Conservation (phyloP, 2,797 vertebrate species). For the Tapirus indicus region DNA sequence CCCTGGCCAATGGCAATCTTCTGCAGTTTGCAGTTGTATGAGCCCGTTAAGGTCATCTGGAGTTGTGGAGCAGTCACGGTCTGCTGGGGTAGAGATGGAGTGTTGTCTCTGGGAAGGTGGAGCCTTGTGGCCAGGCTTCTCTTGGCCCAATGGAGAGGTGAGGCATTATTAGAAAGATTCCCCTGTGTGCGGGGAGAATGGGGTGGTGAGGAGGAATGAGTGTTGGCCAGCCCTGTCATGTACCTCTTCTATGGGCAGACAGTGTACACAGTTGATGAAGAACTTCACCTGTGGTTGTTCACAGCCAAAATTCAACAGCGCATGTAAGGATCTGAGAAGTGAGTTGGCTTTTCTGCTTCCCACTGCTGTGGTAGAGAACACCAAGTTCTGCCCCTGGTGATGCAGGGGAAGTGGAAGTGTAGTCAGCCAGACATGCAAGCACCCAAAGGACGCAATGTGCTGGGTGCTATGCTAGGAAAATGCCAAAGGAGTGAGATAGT, state of each 20-base stretch:
- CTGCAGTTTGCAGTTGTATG: neutral
- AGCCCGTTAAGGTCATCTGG: neutral
- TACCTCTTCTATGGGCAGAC: neutral
- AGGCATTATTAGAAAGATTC: neutral
- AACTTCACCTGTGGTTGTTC: neutral
- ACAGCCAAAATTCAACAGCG: neutral
- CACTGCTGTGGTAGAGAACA: neutral
- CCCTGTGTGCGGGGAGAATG: neutral
- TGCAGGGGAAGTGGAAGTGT: neutral
- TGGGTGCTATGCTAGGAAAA: neutral
- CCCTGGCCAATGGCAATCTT: neutral
- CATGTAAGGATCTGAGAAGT: neutral
- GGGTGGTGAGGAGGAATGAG: neutral
- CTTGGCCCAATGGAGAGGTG: neutral
- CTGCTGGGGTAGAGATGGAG: neutral
- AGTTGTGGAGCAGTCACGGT: neutral
- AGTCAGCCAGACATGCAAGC: neutral
- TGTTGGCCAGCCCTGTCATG: neutral
- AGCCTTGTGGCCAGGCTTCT: neutral
- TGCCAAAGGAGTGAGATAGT: neutral
- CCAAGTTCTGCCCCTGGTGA: neutral
- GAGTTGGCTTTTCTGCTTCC: neutral
- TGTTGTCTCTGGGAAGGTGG: neutral
- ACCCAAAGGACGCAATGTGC: neutral
- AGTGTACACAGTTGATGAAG: neutral